phyloP scores from a whole-genome alignment of 2,113 vertebrate genomes.

The Labeo rohita region DNA sequence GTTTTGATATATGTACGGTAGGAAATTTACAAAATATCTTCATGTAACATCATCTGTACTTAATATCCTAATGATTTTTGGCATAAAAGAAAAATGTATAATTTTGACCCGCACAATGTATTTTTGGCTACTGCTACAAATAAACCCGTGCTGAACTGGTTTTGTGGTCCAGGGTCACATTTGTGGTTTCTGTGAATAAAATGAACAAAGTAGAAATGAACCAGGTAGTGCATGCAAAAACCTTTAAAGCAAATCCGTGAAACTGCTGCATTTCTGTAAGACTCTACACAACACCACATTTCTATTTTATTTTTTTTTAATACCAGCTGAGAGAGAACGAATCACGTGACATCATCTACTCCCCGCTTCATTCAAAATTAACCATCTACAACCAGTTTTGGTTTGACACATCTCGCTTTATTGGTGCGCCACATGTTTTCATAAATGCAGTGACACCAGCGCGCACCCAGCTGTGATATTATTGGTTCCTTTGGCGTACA shows the following conservation, averaged over 20 bases:
- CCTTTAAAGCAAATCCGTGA: neutral
- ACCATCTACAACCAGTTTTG: slow-evolving; percentile 1
- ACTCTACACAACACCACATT: neutral
- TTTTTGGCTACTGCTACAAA: too few relatives aligned
- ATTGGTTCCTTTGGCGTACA: slow-evolving; percentile 32
- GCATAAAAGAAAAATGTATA: too few relatives aligned
- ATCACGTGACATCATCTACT: neutral
- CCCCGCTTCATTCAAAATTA: slow-evolving; percentile 8
- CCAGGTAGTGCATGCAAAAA: neutral
- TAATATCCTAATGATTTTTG: too few relatives aligned
- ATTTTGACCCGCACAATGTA: too few relatives aligned
- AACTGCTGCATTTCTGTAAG: neutral
- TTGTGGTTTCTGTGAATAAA: neutral
- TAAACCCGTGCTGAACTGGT: too few relatives aligned
- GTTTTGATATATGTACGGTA: too few relatives aligned
- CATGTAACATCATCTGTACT: too few relatives aligned
- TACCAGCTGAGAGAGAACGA: neutral
- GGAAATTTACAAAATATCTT: too few relatives aligned
- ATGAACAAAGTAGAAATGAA: neutral
- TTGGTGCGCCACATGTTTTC: slow-evolving; percentile 14
- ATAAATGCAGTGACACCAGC: slow-evolving; percentile 5
- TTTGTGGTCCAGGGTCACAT: too few relatives aligned
- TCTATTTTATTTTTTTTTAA: neutral
- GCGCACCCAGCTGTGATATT: slow-evolving; percentile 30
- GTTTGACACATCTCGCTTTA: slow-evolving; percentile 17